phyloP scores from a whole-genome alignment of 2,113 vertebrate genomes.

The Zosterops borbonicus region DNA sequence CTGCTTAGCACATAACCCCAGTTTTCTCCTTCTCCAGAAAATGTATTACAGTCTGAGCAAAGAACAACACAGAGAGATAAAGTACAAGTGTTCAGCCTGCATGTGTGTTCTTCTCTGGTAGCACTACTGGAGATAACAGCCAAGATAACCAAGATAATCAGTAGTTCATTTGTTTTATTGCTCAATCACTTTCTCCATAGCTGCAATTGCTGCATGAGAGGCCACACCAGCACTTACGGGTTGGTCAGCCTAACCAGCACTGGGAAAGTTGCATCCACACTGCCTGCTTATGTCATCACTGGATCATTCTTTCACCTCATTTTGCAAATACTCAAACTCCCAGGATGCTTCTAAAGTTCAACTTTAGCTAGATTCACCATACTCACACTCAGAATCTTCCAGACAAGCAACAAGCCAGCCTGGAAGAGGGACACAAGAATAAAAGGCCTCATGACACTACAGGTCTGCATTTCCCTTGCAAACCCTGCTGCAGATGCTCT shows the following conservation, averaged over 20 bases:
- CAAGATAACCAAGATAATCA: not conserved
- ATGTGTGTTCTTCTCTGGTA: not conserved
- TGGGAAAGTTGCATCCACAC: not conserved
- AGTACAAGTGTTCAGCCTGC: not conserved
- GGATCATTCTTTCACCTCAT: not conserved
- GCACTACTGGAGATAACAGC: not conserved
- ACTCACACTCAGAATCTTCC: not conserved
- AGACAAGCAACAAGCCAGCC: not conserved
- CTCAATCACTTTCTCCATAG: not conserved
- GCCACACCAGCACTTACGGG: not conserved
- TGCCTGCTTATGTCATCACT: not conserved
- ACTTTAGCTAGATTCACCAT: not conserved
- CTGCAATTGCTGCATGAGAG: not conserved
- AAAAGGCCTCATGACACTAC: not conserved
- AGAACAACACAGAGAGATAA: not conserved
- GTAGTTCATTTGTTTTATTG: not conserved
- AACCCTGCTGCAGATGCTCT: not conserved
- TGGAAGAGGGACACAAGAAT: not conserved
- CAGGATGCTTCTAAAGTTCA: not conserved
- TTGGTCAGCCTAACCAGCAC: not conserved
- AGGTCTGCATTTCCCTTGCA: not conserved
- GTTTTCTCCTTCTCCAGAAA: not conserved
- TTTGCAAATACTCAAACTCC: not conserved
- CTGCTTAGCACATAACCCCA: not conserved
- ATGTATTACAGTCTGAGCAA: not conserved